Percentiles rank a stretch among this genome's conserved stretches.
Conservation (phyloP, 1,140 invertebrate genomes). For the Drosophila elegans region DNA sequence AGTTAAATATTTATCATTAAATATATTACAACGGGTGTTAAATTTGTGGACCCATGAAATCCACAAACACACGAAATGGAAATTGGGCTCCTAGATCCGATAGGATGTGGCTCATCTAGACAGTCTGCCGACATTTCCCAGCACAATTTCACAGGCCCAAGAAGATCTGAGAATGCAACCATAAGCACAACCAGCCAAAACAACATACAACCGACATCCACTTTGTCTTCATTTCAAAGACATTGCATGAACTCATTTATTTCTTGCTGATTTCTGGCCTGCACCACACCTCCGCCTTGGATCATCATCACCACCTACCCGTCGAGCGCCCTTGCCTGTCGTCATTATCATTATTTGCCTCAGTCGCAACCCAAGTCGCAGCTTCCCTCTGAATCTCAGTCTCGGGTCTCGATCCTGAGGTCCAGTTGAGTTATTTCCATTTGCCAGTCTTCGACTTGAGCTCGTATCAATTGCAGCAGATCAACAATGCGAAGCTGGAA, state of each 20-base stretch:
- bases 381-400: conserved; percentile 13
- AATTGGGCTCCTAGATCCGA: conserved; percentile 39
- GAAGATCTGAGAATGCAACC: conserved; percentile 5
- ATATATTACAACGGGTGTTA: conserved; percentile 23
- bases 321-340: conserved; percentile 50
- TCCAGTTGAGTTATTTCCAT: conserved; percentile 68
- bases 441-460: conserved; percentile 49
- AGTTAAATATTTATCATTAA: neutral
- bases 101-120: conserved; percentile 47
- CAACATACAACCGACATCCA: conserved; percentile 53
- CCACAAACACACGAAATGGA: conserved; percentile 31
- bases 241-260: conserved; percentile 80
- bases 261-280: conserved; percentile 81
- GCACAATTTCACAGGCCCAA: neutral
- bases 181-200: conserved; percentile 10
- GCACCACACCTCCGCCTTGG: conserved; percentile 64
- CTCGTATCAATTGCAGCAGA: conserved; percentile 67
- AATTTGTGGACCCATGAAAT: conserved; percentile 62
- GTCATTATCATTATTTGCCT: conserved; percentile 75
- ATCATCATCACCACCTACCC: conserved; percentile 1
- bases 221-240: conserved; percentile 82
- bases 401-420: conserved; percentile 8
- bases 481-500: conserved; percentile 38
- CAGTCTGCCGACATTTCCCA: conserved; percentile 31
- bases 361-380: conserved; percentile 27